Conservation (phyloP, 2,888 invertebrate genomes). For the Geophilus truncorum region DNA sequence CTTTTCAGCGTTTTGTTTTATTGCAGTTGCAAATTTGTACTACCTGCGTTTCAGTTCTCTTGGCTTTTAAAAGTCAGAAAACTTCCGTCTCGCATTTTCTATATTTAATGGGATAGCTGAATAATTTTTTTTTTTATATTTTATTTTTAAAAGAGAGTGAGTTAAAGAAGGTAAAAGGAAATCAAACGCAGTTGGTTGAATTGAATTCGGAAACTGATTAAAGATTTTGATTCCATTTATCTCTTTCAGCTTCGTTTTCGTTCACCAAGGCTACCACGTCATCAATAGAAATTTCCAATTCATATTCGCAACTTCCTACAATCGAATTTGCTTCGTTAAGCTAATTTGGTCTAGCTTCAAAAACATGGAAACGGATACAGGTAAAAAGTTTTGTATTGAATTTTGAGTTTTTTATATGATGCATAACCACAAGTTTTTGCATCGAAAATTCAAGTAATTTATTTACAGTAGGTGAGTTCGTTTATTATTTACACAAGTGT, state of each 20-base stretch:
- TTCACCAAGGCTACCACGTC: not conserved
- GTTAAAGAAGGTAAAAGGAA: not conserved
- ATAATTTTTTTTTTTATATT: no score
- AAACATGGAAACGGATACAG: not conserved
- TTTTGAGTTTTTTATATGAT: not conserved
- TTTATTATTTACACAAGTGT: no score
- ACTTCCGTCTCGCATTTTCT: no score
- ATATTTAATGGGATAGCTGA: no score
- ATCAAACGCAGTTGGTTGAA: not conserved
- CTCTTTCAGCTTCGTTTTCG: not conserved
- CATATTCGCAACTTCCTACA: not conserved
- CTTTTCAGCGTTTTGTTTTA: no score
- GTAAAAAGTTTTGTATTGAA: no score
- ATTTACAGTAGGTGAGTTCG: no score
- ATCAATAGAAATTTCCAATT: not conserved
- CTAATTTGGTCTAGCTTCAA: not conserved
- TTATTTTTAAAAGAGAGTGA: no score
- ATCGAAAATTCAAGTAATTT: not conserved
- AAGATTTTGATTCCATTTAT: not conserved
- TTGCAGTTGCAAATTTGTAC: no score
- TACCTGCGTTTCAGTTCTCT: no score
- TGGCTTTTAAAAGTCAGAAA: no score
- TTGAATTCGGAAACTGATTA: not conserved
- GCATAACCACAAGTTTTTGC: not conserved
- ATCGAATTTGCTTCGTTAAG: not conserved